Conservation (phyloP, 1,140 invertebrate species). For the Oscheius sp. region DNA sequence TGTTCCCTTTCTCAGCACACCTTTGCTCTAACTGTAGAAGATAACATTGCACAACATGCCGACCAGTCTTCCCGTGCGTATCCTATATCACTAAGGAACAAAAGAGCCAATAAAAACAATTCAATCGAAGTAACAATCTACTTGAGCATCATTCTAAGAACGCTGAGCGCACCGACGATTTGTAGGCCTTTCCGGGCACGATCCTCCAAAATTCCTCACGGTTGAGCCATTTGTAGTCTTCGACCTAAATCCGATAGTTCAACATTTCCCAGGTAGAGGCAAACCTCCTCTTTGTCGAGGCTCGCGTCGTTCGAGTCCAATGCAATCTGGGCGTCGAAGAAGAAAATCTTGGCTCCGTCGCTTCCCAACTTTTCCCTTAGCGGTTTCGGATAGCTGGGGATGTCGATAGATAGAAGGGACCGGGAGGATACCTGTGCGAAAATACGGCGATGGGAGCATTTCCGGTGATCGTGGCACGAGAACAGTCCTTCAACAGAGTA, state of each 20-base stretch:
- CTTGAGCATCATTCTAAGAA: constrained; percentile 36
- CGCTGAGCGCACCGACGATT: neutral
- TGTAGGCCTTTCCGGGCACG: constrained; percentile 23
- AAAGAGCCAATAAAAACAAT: no score
- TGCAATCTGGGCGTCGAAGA: constrained; percentile 42
- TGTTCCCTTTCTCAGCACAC: no score
- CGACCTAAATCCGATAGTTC: neutral
- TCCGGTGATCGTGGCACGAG: constrained; percentile 34
- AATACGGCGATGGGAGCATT: constrained; percentile 48
- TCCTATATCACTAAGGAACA: no score
- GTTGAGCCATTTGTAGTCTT: constrained; percentile 46
- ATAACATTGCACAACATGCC: no score
- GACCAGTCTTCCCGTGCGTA: no score
- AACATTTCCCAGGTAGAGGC: neutral
- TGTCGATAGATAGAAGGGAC: neutral
- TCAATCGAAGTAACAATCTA: no score
- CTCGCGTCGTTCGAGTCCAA: constrained; percentile 18
- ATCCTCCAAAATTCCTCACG: constrained; percentile 40
- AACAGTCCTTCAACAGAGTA: constrained; percentile 16
- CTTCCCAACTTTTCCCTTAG: neutral
- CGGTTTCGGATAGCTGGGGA: constrained; percentile 24
- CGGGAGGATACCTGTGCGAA: constrained; percentile 25
- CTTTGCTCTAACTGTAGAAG: no score
- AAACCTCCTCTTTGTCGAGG: constrained; percentile 16
- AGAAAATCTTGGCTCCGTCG: constrained; percentile 45